These are phyloP conservation scores for Heliconius nattereri DNA, from an alignment of 1,140 invertebrate genomes.

Conservation along the genomic window DNA sequence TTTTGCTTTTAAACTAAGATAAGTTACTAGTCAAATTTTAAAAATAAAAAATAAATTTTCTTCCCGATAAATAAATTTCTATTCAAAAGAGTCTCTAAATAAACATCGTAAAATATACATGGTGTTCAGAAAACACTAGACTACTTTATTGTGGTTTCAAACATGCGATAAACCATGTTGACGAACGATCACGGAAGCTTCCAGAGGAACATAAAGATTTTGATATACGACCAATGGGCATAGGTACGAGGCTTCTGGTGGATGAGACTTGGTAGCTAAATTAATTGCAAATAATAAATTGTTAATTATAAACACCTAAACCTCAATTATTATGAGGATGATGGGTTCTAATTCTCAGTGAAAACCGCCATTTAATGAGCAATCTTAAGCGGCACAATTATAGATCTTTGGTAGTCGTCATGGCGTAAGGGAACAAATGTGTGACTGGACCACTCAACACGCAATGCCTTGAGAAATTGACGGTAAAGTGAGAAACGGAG, in stretches of 20 bases:
- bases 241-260: background rate
- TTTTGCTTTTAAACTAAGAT: too few relatives aligned
- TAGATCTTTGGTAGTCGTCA: too few relatives aligned
- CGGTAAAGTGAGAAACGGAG: too few relatives aligned
- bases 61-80: background rate
- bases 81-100: background rate
- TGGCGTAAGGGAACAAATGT: too few relatives aligned
- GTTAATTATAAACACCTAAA: background rate
- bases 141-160: slow-evolving; percentile 51
- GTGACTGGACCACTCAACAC: too few relatives aligned
- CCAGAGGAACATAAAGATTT: slow-evolving; percentile 27
- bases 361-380: too few relatives aligned
- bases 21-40: too few relatives aligned
- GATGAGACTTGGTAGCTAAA: background rate
- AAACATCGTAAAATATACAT: slow-evolving; percentile 58
- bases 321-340: too few relatives aligned
- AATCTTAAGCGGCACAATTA: too few relatives aligned
- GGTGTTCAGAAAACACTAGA: slow-evolving; percentile 48
- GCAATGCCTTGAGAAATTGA: too few relatives aligned
- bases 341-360: too few relatives aligned
- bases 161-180: slow-evolving; percentile 44
- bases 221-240: slow-evolving; percentile 5
- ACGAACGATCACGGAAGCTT: slow-evolving; percentile 49
- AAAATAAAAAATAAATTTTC: background rate
- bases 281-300: background rate